phyloP scores from a whole-genome alignment of 2,888 invertebrate species.

The Lithophane ornitopus region DNA sequence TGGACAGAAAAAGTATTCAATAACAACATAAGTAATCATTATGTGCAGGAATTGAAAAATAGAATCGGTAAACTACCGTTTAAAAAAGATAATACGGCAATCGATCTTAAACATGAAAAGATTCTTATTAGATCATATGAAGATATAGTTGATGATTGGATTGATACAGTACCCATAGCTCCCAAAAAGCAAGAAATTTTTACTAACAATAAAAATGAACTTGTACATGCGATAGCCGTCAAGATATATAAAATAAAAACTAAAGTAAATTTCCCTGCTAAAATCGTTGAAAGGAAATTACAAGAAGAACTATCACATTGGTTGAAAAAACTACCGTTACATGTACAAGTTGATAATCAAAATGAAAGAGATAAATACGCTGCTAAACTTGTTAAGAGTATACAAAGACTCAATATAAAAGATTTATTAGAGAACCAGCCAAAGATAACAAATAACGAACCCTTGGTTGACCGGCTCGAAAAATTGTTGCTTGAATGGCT shows the following conservation, averaged over 20 bases:
- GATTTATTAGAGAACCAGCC: not conserved
- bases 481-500: constrained; percentile 38
- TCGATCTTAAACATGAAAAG: constrained; percentile 39
- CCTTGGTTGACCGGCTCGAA: constrained; percentile 17
- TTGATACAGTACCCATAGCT: constrained; percentile 42
- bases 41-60: constrained; percentile 40
- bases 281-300: constrained; percentile 28
- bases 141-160: constrained; percentile 58
- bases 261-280: constrained; percentile 13
- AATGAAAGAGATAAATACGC: constrained; percentile 35
- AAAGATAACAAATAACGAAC: not conserved
- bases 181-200: constrained; percentile 14
- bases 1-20: constrained; percentile 50
- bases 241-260: constrained; percentile 41
- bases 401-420: constrained; percentile 17
- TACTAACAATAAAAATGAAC: constrained; percentile 44
- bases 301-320: constrained; percentile 53
- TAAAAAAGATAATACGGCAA: constrained; percentile 1
- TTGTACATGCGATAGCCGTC: constrained; percentile 52
- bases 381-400: constrained; percentile 34
- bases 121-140: constrained; percentile 43
- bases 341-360: constrained; percentile 39
- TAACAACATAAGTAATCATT: constrained; percentile 19
- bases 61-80: constrained; percentile 31
- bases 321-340: constrained; percentile 59